phyloP scores from a whole-genome alignment of 2,797 vertebrate genomes.

The Falco novaeseelandiae region DNA sequence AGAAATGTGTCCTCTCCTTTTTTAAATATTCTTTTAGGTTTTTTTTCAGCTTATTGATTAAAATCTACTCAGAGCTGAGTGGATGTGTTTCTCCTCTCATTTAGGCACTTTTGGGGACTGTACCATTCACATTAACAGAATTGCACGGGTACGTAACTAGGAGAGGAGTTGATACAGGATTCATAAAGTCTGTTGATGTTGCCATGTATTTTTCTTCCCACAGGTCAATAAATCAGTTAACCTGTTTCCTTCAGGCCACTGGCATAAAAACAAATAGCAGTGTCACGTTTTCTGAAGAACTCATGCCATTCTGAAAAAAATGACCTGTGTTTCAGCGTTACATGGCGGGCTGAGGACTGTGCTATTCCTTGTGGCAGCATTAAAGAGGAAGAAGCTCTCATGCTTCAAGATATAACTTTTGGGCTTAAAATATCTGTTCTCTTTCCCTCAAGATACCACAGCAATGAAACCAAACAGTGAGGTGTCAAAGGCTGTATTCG shows the following conservation, averaged over 20 bases:
- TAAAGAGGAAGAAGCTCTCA: not conserved
- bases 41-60: not conserved
- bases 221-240: not conserved
- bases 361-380: not conserved
- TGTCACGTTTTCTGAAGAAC: not conserved
- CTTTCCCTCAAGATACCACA: not conserved
- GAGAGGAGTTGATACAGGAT: not conserved
- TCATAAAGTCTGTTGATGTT: not conserved
- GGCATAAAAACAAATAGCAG: not conserved
- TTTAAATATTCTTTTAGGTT: not conserved
- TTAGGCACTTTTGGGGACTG: not conserved
- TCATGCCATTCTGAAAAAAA: not conserved
- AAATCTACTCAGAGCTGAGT: not conserved
- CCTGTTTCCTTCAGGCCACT: not conserved
- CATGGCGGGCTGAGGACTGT: not conserved
- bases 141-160: not conserved
- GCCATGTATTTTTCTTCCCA: not conserved
- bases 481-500: not conserved
- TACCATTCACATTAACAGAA: not conserved
- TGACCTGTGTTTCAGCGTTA: not conserved
- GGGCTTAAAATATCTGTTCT: not conserved
- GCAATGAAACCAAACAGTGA: not conserved
- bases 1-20: not conserved
- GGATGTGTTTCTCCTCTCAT: not conserved
- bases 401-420: not conserved